Evolutionary conservation across 2,888 invertebrate species (phyloP), one percentile per base, ranked within the genome.

Genomic region (Eurytoma adleriae): DNA sequence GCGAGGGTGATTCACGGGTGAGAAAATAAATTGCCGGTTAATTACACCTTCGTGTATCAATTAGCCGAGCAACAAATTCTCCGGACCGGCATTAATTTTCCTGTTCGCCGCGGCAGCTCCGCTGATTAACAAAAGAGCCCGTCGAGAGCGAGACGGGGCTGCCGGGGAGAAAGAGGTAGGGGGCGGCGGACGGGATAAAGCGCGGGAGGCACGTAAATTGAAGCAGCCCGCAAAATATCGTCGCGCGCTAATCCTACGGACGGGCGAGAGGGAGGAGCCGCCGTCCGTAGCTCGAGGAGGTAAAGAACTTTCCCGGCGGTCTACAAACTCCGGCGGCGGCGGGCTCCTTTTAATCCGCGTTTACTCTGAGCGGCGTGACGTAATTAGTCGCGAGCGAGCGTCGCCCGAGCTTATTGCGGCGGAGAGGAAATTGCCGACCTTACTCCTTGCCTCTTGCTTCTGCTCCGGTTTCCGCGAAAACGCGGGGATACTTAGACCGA

Each of bases 321-420:
- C 85, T 86, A 87, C 85, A 87, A 87, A 86, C 86, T 84, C 86
- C 30, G 16, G 30, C 57, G 27, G 75, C 83, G 84, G 84, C 86
- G 84, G 86, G 69, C 85, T 85, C 86, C 87, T 89, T 89, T 90
- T 90, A 89, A 89, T 89, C 88, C 88, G 85, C 88, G 87, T 87
- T 89, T 88, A 89, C 87, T 87, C 88, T 87, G 88, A 89, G 87
- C 88, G 87, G 87, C 88, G 89, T 87, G 88, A 88, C 87, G 88
- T 90, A 90, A 90, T 90, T 90, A 90, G 89, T 89, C 87, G 87
- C 86, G 81, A 82, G 78, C 77, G 81, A 81, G 54, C 61, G n/a
- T 12, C 20, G 85, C 84, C 83, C 81, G 83, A 84, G 84, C 85
- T 87, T 86, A 86, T 87, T 86, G 86, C 68, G 16, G 12, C 50